Percentiles rank a stretch among this genome's conserved stretches.
Evolutionary conservation across 2,113 vertebrate genomes (phyloP).

Genomic region (Silurus meridionalis): DNA sequence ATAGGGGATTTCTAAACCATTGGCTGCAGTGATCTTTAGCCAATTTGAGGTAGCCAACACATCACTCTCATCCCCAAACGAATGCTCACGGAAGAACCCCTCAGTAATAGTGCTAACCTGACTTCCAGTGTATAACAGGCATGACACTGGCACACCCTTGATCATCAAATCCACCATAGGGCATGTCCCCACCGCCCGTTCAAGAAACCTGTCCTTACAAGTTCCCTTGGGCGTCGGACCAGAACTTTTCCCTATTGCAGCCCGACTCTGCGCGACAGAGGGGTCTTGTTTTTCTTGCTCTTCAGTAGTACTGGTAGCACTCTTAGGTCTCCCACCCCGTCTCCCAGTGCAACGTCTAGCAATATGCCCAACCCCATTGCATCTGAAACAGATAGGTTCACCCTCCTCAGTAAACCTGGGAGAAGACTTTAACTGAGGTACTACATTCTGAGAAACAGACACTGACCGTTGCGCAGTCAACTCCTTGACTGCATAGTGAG

Average conservation of each 20-base stretch:
- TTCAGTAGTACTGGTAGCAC: not conserved
- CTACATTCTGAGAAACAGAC: too few species aligned
- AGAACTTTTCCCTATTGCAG: not conserved
- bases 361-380: too few species aligned
- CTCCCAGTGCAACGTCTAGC: not conserved
- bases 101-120: not conserved
- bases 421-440: too few species aligned
- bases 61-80: not conserved
- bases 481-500: too few species aligned
- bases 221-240: not conserved
- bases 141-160: not conserved
- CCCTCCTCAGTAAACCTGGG: too few species aligned
- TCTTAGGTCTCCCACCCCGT: not conserved
- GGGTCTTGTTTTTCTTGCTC: not conserved
- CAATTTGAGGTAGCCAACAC: slow-evolving; percentile 17
- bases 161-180: not conserved
- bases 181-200: not conserved
- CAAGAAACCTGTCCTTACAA: not conserved
- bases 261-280: slow-evolving; percentile 7
- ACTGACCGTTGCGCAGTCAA: too few species aligned
- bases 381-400: too few species aligned
- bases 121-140: not conserved
- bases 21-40: slow-evolving; percentile 17
- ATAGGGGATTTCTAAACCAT: not conserved
- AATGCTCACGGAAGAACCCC: not conserved